Evolutionary conservation across 2,113 vertebrate species (phyloP).

Genomic region (Oreochromis aureus): DNA sequence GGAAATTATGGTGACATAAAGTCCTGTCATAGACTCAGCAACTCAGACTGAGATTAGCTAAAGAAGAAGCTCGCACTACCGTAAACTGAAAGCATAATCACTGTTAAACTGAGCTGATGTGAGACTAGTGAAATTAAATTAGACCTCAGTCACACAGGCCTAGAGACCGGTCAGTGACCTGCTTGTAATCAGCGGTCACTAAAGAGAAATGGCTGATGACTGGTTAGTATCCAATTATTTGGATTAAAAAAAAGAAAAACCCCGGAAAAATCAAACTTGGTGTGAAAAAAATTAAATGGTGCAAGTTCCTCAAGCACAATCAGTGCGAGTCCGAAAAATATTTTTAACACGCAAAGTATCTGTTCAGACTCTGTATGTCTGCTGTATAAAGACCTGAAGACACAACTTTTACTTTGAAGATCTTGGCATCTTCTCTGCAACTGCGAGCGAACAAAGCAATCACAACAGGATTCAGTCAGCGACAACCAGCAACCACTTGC

Average conservation of each 20-base stretch:
- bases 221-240: neutral
- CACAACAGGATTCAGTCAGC: neutral
- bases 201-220: neutral
- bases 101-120: neutral
- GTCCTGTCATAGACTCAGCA: neutral
- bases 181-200: neutral
- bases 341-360: neutral
- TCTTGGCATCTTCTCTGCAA: neutral
- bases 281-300: neutral
- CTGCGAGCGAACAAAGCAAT: neutral
- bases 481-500: neutral
- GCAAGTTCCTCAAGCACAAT: neutral
- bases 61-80: neutral
- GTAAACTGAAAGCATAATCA: neutral
- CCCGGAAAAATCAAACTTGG: neutral
- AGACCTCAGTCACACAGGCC: neutral
- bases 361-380: neutral
- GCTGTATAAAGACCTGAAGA: neutral
- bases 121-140: neutral
- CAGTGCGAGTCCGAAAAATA: rapidly evolving
- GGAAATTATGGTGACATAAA: neutral
- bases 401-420: neutral
- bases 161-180: neutral
- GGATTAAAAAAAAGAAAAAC: neutral
- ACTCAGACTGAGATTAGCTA: neutral